Base-by-base conservation (phyloP, 1,140 invertebrate genomes). In the Phocides pigmalion region DNA sequence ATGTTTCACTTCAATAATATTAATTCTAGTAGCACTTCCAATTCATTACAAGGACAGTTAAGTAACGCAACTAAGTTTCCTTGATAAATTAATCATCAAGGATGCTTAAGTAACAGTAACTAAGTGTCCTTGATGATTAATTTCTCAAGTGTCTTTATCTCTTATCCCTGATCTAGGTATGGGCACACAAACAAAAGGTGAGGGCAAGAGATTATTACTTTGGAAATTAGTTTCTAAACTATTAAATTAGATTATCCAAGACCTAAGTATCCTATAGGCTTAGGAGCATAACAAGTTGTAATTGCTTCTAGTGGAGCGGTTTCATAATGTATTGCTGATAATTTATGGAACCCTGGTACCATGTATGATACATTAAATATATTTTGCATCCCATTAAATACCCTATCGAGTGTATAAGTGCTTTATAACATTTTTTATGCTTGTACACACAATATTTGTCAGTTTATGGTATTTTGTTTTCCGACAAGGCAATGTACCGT, bases 141-240 rank as follows among this genome's bases (percentile, higher is more conserved):
- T 14, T 9, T 32, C 25, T 49, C 15, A 49, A 17, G 25, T 28
- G 22, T n/a, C n/a, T n/a, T n/a, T n/a, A n/a, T n/a, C n/a, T 32
- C 16, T 32, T 32, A 50, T 50, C 14, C 0, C 5, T 22, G 20
- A n/a, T 32, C 22, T 12, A 28, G 15, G 20, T 14, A n/a, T 49
- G 4, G 28, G 47, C 28, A 19, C 1, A 9, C 12, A 50, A 25
- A 50, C 47, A 50, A 50, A 32, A 50, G 47, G 47, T 16, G 14
- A 50, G 22, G 20, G 22, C 47, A 28, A 28, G 22, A 50, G 6
- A 50, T 50, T 32, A 50, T 32, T 50, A 32, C 47, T 25, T 32
- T 9, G 9, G 47, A 50, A 8, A 50, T 50, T 50, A 50, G 47
- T 32, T 50, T 50, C 47, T 32, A 9, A 50, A 50, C 47, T 50